Evolutionary conservation across 2,888 invertebrate species (phyloP).

Genomic region (Poecilobothrus nobilitatus): DNA sequence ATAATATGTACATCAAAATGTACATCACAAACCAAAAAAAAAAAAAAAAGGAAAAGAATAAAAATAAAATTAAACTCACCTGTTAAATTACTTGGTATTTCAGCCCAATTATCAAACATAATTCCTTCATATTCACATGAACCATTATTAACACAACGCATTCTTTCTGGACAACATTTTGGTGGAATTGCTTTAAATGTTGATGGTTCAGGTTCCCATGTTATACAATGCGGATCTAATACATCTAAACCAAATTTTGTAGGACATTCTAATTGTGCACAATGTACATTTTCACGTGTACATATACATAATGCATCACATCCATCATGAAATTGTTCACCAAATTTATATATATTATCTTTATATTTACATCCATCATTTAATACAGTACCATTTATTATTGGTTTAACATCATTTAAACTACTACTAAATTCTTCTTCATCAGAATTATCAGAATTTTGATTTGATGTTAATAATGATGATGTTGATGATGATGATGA

Average conservation of each 20-base stretch:
- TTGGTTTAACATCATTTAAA: constrained; percentile 21
- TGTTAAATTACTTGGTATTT: constrained; percentile 68
- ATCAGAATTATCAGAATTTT: constrained; percentile 25
- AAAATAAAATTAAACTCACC: constrained; percentile 29
- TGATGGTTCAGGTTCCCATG: constrained; percentile 76
- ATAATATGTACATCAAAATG: no score
- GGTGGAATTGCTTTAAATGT: constrained; percentile 63
- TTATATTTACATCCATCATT: constrained; percentile 35
- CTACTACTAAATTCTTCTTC: constrained; percentile 16
- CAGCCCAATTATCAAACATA: constrained; percentile 62
- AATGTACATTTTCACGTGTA: constrained; percentile 59
- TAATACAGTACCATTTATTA: constrained; percentile 22
- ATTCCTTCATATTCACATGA: constrained; percentile 68
- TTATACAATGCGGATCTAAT: constrained; percentile 71
- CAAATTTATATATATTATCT: constrained; percentile 41
- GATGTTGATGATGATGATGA: constrained; percentile 23
- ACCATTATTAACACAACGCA: constrained; percentile 71
- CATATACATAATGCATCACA: constrained; percentile 75
- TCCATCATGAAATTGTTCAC: constrained; percentile 72
- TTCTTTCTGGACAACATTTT: constrained; percentile 71
- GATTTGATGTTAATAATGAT: constrained; percentile 23
- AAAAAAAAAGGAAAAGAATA: neutral
- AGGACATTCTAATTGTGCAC: constrained; percentile 73
- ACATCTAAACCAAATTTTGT: constrained; percentile 78
- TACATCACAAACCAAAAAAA: neutral